Base-by-base conservation (phyloP, 2,888 invertebrate genomes). In the Spatulosminthurus flaviceps region DNA sequence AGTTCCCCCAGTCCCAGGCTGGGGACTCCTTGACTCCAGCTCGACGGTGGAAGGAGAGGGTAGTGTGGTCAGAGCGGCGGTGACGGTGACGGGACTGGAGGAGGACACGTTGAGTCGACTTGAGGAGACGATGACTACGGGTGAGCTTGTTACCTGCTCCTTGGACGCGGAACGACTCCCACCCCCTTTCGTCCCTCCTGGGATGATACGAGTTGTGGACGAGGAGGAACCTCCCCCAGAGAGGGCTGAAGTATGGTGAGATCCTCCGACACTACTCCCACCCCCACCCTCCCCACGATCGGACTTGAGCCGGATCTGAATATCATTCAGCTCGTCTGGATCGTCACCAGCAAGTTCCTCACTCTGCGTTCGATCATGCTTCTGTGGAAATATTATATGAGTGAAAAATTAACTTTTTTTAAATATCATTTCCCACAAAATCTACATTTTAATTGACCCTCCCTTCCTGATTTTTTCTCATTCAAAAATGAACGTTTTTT, bases 271-370 rank as follows among this genome's bases (percentile, higher is more conserved):
- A 67, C 70, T 43, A 26, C 66, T 41, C 51, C 74, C 61, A 4
- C 43, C 41, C n/a, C 78, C 66, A 13, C 77, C 70, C 41, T 28
- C 61, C 11, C 84, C 81, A 13, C 86, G 83, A 43, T 84, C 85
- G 34, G 86, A 77, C 81, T 87, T 87, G 79, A 87, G 84, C 42
- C 88, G 85, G 80, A 87, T 86, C 82, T 87, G 88, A 83, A 89
- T 89, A 87, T 90, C 88, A 82, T 87, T 88, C 84, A 88, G 85
- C 83, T 88, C 88, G 80, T 88, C 88, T 29, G 87, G 87, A 78
- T 87, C 87, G 60, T 86, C 86, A 21, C 85, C 86, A 41, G 80
- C 84, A n/a, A 86, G 84, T 67, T 86, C 84, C 81, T 83, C 81
- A 77, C 78, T 82, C 78, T 83, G 81, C 73, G 80, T 76, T 79